These are phyloP conservation scores for Rana temporaria DNA, from an alignment of 2,113 vertebrate species.

Conservation along the genomic window DNA sequence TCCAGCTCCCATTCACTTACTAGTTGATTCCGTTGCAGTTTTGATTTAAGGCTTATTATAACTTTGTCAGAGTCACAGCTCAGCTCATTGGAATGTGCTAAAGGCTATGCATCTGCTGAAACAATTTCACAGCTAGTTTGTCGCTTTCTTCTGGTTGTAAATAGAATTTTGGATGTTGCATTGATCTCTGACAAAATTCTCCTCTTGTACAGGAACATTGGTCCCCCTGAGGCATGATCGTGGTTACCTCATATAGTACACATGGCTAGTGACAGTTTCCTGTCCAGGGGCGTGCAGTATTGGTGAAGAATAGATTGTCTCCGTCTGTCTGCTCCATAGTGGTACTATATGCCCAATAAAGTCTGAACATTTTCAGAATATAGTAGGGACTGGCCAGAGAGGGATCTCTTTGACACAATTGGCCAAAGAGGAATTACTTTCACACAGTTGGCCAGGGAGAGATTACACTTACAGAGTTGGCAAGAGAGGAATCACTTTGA, in stretches of 20 bases:
- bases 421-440: too few relatives aligned
- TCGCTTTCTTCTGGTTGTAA: conserved; percentile 2
- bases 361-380: too few relatives aligned
- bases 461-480: too few relatives aligned
- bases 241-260: neutral
- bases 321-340: neutral
- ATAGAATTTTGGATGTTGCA: conserved; percentile 31
- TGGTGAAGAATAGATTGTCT: neutral
- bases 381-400: too few relatives aligned
- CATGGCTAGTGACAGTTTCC: conserved; percentile 19
- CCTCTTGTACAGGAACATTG: conserved; percentile 3
- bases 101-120: neutral
- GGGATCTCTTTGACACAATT: too few relatives aligned
- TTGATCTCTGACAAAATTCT: conserved; percentile 14
- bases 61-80: neutral
- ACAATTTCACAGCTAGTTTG: conserved; percentile 36
- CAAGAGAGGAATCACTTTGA: too few relatives aligned
- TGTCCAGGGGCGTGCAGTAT: neutral
- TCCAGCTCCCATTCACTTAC: neutral
- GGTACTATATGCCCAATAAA: too few relatives aligned
- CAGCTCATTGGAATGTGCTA: conserved; percentile 24
- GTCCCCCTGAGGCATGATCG: neutral
- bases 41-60: neutral
- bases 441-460: too few relatives aligned
- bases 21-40: neutral